Evolutionary conservation across 2,888 invertebrate species (phyloP), one percentile per base, ranked within the genome.

Genomic region (Parnassius glacialis): DNA sequence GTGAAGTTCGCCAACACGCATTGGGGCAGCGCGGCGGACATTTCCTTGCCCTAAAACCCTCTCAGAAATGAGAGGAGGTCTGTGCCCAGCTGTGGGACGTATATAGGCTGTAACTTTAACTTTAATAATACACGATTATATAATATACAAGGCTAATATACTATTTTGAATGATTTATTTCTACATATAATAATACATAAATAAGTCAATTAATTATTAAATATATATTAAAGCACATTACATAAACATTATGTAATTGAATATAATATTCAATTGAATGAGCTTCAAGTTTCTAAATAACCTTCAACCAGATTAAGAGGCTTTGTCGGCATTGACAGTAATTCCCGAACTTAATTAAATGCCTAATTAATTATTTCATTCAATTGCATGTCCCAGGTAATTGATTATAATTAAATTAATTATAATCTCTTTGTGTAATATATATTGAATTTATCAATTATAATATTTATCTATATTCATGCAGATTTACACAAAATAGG

Each of bases 301-400:
- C 73, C 74, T 67, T 53, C 12, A n/a, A 42, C 34, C 52, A 58
- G 61, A 64, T 65, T 68, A 66, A 66, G 60, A 57, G 64, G 69
- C 66, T 70, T 69, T 65, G 62, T 57, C 58, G 58, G 54, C 66
- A 55, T 74, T 74, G 73, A 60, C 61, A 57, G 64, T 81, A 80
- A 85, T 78, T 74, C 78, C 66, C 67, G 60, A 70, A 77, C 75
- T 77, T 78, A 83, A 84, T 85, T 84, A 85, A 80, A 71, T 66
- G 68, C 62, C 77, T 82, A 82, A 87, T 85, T 83, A 84, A 67
- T 73, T 74, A 77, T 77, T 82, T 80, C 80, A 79, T 80, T 81
- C 76, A 77, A 62, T 61, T 66, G 52, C 75, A 78, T 74, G 73
- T 71, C 74, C 69, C n/a, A 20, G 45, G 12, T 62, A 78, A 78